Percentiles rank a stretch among this genome's conserved stretches.
phyloP scores from a whole-genome alignment of 2,797 vertebrate species.

The Crenuchus spilurus region DNA sequence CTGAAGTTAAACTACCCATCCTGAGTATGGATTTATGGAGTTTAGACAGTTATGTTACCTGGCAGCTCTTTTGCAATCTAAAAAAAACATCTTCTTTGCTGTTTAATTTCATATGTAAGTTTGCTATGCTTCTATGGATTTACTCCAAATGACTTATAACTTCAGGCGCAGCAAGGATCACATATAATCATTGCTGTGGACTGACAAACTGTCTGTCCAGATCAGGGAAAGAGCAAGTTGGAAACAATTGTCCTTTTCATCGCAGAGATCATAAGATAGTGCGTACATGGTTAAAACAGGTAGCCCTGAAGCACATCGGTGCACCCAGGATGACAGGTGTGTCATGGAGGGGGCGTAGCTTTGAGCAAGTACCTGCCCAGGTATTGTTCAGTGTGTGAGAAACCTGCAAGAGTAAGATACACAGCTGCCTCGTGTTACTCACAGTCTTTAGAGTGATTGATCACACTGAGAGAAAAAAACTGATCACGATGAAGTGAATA shows the following conservation, averaged over 20 bases:
- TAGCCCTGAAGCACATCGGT: constrained; percentile 27
- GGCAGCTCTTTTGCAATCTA: no score
- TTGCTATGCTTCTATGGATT: neutral
- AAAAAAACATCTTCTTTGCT: neutral
- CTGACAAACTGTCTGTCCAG: constrained; percentile 18
- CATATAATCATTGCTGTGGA: neutral
- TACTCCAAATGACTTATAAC: neutral
- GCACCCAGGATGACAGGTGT: constrained; percentile 38
- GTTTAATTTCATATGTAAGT: neutral
- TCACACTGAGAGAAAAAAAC: constrained; percentile 59
- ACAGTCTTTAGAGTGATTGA: constrained; percentile 70
- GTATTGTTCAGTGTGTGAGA: constrained; percentile 46
- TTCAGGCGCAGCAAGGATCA: neutral
- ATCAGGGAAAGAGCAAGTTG: neutral
- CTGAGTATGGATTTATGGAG: no score
- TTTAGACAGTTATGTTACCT: no score
- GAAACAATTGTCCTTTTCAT: constrained; percentile 34
- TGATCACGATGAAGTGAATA: constrained; percentile 56
- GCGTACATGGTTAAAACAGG: constrained; percentile 18
- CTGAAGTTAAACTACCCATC: no score
- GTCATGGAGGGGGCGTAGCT: constrained; percentile 36
- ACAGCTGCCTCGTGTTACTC: constrained; percentile 37
- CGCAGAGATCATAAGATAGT: constrained; percentile 37
- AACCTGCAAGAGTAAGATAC: constrained; percentile 31
- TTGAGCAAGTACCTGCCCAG: constrained; percentile 47